These are phyloP conservation scores for Drosophila repleta DNA, from an alignment of 1,140 invertebrate genomes.

Conservation along the genomic window DNA sequence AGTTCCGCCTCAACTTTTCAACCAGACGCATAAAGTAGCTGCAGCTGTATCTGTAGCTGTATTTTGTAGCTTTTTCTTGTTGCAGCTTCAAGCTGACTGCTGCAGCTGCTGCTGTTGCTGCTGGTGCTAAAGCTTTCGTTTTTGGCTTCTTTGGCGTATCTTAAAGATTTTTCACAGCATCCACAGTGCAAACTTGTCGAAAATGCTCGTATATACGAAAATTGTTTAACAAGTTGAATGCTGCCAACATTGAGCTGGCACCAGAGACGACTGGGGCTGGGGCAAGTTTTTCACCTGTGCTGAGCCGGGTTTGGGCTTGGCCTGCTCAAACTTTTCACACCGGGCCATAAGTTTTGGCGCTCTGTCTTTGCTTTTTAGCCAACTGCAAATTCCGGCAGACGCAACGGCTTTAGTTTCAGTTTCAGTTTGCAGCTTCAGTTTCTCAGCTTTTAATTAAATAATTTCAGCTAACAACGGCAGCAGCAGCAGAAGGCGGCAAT, in stretches of 20 bases:
- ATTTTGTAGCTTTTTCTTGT: constrained; percentile 22
- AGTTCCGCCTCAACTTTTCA: constrained; percentile 3
- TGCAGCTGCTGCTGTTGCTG: background rate
- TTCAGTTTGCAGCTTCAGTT: constrained; percentile 60
- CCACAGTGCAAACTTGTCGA: constrained; percentile 66
- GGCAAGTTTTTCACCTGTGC: constrained; percentile 67
- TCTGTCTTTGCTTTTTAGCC: constrained; percentile 27
- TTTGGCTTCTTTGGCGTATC: constrained; percentile 34
- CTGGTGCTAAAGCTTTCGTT: constrained; percentile 14
- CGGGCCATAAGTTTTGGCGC: constrained; percentile 46
- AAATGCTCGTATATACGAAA: constrained; percentile 74
- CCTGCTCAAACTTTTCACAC: constrained; percentile 48
- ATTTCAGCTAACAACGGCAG: constrained; percentile 60
- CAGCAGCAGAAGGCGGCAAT: constrained; percentile 24
- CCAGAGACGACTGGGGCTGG: background rate
- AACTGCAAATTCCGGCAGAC: constrained; percentile 50
- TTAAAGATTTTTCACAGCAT: constrained; percentile 66
- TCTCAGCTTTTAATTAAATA: constrained; percentile 76
- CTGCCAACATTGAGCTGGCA: constrained; percentile 30
- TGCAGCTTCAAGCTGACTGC: constrained; percentile 35
- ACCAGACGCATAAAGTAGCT: constrained; percentile 63
- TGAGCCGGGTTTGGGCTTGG: background rate
- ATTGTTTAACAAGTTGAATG: constrained; percentile 80
- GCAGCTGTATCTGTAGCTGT: constrained; percentile 38
- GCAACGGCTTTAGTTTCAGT: constrained; percentile 55